phyloP scores from a whole-genome alignment of 2,888 invertebrate species.

The Hyalella azteca region DNA sequence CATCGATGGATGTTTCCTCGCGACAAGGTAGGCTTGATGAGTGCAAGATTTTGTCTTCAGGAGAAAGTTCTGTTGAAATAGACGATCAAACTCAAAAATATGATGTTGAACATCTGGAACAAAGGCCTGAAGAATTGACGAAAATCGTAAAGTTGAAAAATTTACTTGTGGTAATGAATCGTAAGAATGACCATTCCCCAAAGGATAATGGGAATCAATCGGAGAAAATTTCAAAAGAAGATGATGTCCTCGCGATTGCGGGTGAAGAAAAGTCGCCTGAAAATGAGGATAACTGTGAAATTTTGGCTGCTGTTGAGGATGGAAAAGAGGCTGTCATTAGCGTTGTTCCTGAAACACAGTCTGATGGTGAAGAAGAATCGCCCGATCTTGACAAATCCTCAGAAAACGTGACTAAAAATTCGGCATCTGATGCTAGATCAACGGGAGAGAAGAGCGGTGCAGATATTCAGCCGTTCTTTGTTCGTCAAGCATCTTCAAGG shows the following conservation, averaged over 20 bases:
- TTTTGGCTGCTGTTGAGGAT: not conserved
- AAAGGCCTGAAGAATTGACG: not conserved
- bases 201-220: no score
- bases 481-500: not conserved
- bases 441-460: no score
- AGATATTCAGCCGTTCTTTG: not conserved
- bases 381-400: not conserved
- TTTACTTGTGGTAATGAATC: not conserved
- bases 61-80: not conserved
- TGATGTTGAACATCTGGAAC: conserved; percentile 16
- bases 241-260: no score
- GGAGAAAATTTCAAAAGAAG: no score
- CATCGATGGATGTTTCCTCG: not conserved
- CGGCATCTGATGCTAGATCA: no score
- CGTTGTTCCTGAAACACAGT: conserved; percentile 7
- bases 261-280: no score
- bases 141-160: conserved; percentile 1
- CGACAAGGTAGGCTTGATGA: not conserved
- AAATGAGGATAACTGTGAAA: not conserved
- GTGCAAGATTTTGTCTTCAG: not conserved
- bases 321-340: not conserved
- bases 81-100: conserved; percentile 35
- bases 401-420: no score
- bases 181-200: not conserved
- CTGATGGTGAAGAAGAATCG: not conserved